A percentile compares a stretch with the other conserved stretches of the same genome.
These are phyloP conservation scores for Litoditis marina DNA, from an alignment of 2,888 invertebrate species.

Conservation along the genomic window DNA sequence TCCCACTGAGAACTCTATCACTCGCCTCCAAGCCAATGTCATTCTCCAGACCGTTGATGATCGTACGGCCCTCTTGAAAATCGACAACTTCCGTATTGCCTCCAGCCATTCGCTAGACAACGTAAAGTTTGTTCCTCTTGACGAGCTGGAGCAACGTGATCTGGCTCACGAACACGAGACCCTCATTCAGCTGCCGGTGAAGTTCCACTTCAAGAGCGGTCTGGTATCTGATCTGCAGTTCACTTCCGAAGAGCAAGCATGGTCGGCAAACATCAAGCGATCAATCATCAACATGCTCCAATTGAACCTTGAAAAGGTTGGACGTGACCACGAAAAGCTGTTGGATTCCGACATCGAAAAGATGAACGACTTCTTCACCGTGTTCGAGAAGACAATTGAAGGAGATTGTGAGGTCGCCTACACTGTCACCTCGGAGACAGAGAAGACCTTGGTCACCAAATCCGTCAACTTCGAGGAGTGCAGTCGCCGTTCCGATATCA, in stretches of 20 bases:
- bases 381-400: slow-evolving; percentile 46
- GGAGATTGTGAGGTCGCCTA: slow-evolving; percentile 53
- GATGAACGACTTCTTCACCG: slow-evolving; percentile 25
- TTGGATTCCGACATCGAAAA: slow-evolving; percentile 28
- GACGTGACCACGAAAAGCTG: slow-evolving; percentile 20
- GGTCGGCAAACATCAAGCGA: slow-evolving; percentile 58
- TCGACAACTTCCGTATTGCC: slow-evolving; percentile 19
- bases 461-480: slow-evolving; percentile 64
- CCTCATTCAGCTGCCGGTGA: slow-evolving; percentile 43
- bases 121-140: slow-evolving; percentile 17
- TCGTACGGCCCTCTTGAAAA: slow-evolving; percentile 23
- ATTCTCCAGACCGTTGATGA: slow-evolving; percentile 27
- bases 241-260: slow-evolving; percentile 36
- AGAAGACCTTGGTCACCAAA: slow-evolving; percentile 36
- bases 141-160: slow-evolving; percentile 33
- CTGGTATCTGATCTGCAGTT: slow-evolving; percentile 44
- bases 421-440: slow-evolving; percentile 26
- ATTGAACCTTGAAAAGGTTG: slow-evolving; percentile 21
- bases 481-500: slow-evolving; percentile 51
- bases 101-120: slow-evolving; percentile 19
- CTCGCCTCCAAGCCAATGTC: slow-evolving; percentile 27
- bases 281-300: slow-evolving; percentile 52
- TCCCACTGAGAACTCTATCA: slow-evolving; percentile 24
- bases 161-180: slow-evolving; percentile 33
- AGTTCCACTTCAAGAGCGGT: slow-evolving; percentile 49